Base-by-base conservation (phyloP, 2,888 invertebrate genomes). In the Epirrhoe tristata region DNA sequence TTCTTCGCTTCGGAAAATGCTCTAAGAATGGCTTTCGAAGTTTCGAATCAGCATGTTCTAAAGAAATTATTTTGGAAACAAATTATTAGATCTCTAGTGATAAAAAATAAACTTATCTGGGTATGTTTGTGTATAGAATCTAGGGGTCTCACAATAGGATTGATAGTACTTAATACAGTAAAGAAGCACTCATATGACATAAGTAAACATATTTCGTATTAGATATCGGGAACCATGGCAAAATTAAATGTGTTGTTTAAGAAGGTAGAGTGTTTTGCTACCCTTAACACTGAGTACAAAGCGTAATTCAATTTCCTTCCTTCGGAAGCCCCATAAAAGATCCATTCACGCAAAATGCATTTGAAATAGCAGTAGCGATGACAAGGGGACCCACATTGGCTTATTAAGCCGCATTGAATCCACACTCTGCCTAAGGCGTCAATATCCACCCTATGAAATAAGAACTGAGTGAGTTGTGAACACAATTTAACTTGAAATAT, bases 401-500 rank as follows among this genome's bases (percentile, higher is more conserved):
- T 85, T 87, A 86, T 83, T 81, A 81, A 74, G 81, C 80, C 73
- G 69, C 74, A 79, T 81, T 81, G 82, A 81, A 75, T 63, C 39
- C 72, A 74, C 77, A 82, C 80, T 79, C 79, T 78, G 82, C 85
- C 84, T 70, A 69, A 75, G 83, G 87, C 88, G 80, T 81, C 85
- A 77, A 84, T 83, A 83, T 80, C 76, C 82, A 81, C 84, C 87
- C 85, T 81, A 81, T 88, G 86, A 87, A 88, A 88, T 89, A 88
- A 89, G 84, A 88, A 87, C 85, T 86, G 85, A 83, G 84, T 84
- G 86, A 87, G 85, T 86, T 82, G 86, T 81, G 82, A 91, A 90
- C 88, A 90, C 90, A 90, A 92, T 93, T 92, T 91, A 90, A 92
- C 87, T 91, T 87, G 86, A 89, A 92, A 92, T 91, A 91, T 91